Percentiles rank a stretch among this genome's conserved stretches.
These are phyloP conservation scores for Tauraco erythrolophus DNA, from an alignment of 2,113 vertebrate species.

Conservation along the genomic window DNA sequence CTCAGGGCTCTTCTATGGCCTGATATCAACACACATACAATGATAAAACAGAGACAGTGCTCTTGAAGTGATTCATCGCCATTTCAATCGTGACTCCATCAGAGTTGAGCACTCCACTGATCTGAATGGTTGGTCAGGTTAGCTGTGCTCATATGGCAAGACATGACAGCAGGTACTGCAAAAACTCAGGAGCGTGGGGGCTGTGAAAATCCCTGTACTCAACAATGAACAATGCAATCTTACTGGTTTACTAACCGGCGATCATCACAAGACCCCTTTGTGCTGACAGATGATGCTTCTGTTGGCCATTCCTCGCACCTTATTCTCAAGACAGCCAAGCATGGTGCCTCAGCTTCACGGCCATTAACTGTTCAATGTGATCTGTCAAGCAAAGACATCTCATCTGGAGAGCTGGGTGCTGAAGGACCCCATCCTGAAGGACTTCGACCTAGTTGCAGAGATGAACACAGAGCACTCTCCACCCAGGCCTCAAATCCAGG, in stretches of 20 bases:
- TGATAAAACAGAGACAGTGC: background rate
- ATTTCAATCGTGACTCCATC: background rate
- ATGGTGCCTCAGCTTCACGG: background rate
- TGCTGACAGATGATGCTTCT: too few species aligned
- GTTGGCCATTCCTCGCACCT: background rate
- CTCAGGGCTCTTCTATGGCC: background rate
- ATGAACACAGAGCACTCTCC: background rate
- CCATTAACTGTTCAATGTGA: background rate
- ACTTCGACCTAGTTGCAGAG: background rate
- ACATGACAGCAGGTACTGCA: background rate
- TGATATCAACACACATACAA: background rate
- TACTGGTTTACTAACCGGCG: background rate
- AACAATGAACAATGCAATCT: background rate
- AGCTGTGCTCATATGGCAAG: fast-evolving
- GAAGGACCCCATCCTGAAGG: background rate
- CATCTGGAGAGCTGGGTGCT: background rate
- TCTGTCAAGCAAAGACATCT: background rate
- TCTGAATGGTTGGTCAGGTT: background rate
- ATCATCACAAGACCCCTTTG: background rate
- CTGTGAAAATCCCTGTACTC: background rate
- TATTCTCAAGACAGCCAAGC: background rate
- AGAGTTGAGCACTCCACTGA: background rate
- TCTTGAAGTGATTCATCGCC: background rate
- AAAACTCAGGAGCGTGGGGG: background rate
- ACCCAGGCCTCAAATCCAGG: background rate